Percentiles rank a stretch among this genome's conserved stretches.
phyloP scores from a whole-genome alignment of 2,113 vertebrate species.

The Rhynchomys soricoides region DNA sequence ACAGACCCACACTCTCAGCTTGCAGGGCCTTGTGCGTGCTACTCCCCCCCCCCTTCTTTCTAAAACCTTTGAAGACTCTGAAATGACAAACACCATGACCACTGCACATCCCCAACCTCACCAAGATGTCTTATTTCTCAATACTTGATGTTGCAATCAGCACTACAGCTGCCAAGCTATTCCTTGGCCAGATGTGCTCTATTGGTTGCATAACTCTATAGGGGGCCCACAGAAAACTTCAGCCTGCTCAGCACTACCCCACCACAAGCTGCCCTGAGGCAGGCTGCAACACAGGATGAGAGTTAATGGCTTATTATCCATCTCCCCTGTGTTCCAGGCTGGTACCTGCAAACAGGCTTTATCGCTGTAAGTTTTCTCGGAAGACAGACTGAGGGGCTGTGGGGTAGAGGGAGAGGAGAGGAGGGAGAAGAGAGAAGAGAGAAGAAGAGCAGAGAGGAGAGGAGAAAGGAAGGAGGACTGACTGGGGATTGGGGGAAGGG shows the following conservation, averaged over 20 bases:
- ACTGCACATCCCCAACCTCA: constrained; percentile 54
- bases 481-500: background rate
- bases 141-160: constrained; percentile 72
- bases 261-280: background rate
- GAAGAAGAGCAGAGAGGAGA: background rate
- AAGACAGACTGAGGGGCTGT: background rate
- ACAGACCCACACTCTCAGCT: constrained; percentile 13
- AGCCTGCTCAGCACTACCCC: constrained; percentile 35
- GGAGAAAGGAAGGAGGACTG: background rate
- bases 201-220: constrained; percentile 60
- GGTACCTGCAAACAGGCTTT: constrained; percentile 1
- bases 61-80: constrained; percentile 63
- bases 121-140: constrained; percentile 74
- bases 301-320: background rate
- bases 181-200: constrained; percentile 74
- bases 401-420: fast-evolving
- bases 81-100: constrained; percentile 65
- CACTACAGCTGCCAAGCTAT: constrained; percentile 70
- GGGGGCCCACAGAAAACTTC: constrained; percentile 63
- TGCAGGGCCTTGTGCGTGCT: background rate
- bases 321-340: background rate
- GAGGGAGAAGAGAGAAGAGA: fast-evolving
- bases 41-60: constrained; percentile 22
- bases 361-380: background rate
- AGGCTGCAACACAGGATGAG: background rate